phyloP scores from a whole-genome alignment of 2,113 vertebrate genomes.

The Platysteira castanea region DNA sequence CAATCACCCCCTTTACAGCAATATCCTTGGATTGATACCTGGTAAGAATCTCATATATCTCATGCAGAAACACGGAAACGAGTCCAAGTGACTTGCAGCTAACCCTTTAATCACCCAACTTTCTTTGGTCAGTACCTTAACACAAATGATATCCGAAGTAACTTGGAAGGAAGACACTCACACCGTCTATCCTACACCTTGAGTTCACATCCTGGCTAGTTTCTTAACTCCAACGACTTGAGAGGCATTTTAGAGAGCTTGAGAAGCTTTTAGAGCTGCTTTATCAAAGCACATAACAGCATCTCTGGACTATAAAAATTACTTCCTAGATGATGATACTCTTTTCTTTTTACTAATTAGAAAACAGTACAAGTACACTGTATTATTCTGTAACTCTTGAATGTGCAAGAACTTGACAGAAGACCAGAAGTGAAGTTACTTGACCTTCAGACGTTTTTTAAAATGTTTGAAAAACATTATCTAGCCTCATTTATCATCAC shows the following conservation, averaged over 20 bases:
- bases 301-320: background rate
- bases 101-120: background rate
- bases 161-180: background rate
- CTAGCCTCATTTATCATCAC: background rate
- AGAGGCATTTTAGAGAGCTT: background rate
- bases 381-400: background rate
- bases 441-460: background rate
- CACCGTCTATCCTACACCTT: background rate
- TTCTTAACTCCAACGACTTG: background rate
- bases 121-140: background rate
- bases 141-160: background rate
- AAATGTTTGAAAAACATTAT: background rate
- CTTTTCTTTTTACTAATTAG: background rate
- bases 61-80: background rate
- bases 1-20: background rate
- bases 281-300: background rate
- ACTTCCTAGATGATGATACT: background rate
- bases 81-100: background rate
- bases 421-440: background rate
- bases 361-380: background rate
- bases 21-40: background rate
- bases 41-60: background rate
- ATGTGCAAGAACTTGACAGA: background rate
- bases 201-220: background rate
- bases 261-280: background rate